Evolutionary conservation across 2,113 vertebrate genomes (phyloP), one percentile per base, ranked within the genome.

Genomic region (Larimichthys polyactis): DNA sequence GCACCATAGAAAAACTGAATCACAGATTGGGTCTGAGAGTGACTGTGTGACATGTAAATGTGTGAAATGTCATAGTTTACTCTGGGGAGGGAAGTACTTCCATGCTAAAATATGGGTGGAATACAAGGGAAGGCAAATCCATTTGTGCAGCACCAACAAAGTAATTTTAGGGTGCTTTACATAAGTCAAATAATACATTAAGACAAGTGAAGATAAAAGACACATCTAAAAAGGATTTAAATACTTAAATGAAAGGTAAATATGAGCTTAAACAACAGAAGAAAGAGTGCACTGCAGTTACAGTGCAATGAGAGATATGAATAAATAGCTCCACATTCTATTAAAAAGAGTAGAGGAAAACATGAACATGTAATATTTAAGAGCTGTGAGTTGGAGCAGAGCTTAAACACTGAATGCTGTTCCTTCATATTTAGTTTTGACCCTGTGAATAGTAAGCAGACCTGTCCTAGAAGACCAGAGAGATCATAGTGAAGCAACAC

Each of bases 1-100:
- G 40, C 62, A 43, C 43, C 29, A 60, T 11, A 27, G 44, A 63
- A 59, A 83, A 59, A 52, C n/a, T 1, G 2, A 78, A 65, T 74
- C 49, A 46, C 22, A 43, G 44, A 59, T 48, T 24, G 4, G 51
- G 52, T 75, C 64, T 62, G 27, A 64, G 29, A 66, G 60, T 27
- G 46, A 66, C 20, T 43, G 22, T 54, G 16, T 69, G 63, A 72
- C 46, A 27, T 27, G 27, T 27, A 27, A 27, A 27, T 27, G 27
- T 27, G 27, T 27, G 57, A 59, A 73, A 65, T 5, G 29, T 32
- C 12, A 5, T 16, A 32, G 3, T 20, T 67, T 43, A 60, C 46
- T 79, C 63, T 51, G 8, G 0, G 52, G 29, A 20, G 32, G 43
- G 55, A 32, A 17, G 17, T 17, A 4, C 51, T 54, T 59, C 15